Evolutionary conservation across 2,113 vertebrate genomes (phyloP).

Genomic region (Cebidichthys violaceus): DNA sequence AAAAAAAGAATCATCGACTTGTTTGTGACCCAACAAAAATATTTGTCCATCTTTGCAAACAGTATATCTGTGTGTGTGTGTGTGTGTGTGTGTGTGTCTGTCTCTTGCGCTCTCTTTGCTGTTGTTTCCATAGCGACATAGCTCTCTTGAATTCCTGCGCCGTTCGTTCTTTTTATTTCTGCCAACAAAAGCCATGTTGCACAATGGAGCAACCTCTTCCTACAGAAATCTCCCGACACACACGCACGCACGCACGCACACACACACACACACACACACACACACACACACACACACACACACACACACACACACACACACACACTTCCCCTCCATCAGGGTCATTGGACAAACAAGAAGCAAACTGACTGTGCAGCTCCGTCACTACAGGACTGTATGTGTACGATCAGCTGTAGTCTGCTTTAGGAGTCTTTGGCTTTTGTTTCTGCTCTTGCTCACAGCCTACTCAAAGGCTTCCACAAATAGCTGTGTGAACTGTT

Average conservation of each 20-base stretch:
- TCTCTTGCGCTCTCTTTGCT: slow-evolving; percentile 67
- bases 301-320: neutral
- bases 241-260: slow-evolving; percentile 2
- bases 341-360: slow-evolving; percentile 32
- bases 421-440: slow-evolving; percentile 41
- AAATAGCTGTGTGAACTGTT: slow-evolving; percentile 57
- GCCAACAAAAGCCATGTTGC: slow-evolving; percentile 83
- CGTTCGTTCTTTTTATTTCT: slow-evolving; percentile 81
- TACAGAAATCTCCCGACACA: slow-evolving; percentile 68
- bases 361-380: neutral
- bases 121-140: slow-evolving; percentile 86
- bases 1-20: slow-evolving; percentile 19
- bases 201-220: slow-evolving; percentile 82
- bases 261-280: slow-evolving; percentile 15
- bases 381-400: slow-evolving; percentile 4
- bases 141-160: slow-evolving; percentile 83
- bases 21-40: slow-evolving; percentile 60
- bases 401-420: slow-evolving; percentile 53
- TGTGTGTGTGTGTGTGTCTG: slow-evolving; percentile 34
- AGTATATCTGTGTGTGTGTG: slow-evolving; percentile 51
- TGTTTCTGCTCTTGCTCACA: slow-evolving; percentile 46
- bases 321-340: neutral
- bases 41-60: slow-evolving; percentile 79
- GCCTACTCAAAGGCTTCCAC: slow-evolving; percentile 52
- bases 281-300: neutral